Conservation (phyloP, 2,888 invertebrate genomes). For the Sphaerophoria taeniata region DNA sequence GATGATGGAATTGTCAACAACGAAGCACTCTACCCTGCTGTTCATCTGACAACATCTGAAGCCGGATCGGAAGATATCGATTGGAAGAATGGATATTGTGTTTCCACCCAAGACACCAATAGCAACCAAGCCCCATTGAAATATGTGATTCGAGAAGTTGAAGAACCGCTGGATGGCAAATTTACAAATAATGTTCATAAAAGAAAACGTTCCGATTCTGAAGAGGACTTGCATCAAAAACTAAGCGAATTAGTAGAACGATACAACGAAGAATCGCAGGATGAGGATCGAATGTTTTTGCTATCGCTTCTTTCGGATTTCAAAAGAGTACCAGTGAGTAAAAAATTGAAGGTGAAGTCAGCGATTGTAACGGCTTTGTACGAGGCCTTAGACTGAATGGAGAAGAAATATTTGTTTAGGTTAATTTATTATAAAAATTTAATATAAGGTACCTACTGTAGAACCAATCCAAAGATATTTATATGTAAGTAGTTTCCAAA, state of each 20-base stretch:
- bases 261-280: slow-evolving; percentile 64
- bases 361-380: slow-evolving; percentile 75
- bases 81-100: slow-evolving; percentile 56
- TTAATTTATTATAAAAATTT: too few species aligned
- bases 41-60: slow-evolving; percentile 62
- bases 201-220: slow-evolving; percentile 33
- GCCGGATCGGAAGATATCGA: slow-evolving; percentile 53
- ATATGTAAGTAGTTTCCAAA: too few species aligned
- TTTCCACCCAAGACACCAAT: slow-evolving; percentile 22
- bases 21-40: slow-evolving; percentile 59
- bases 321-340: slow-evolving; percentile 74
- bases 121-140: slow-evolving; percentile 27
- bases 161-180: slow-evolving; percentile 9
- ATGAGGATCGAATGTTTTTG: slow-evolving; percentile 77
- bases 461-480: too few species aligned
- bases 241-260: slow-evolving; percentile 56
- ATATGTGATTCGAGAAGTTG: slow-evolving; percentile 41
- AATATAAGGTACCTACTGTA: too few species aligned
- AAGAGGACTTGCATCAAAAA: slow-evolving; percentile 40
- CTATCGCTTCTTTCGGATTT: slow-evolving; percentile 76
- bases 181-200: slow-evolving; percentile 2
- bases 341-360: slow-evolving; percentile 75
- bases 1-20: slow-evolving; percentile 40
- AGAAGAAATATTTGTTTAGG: too few species aligned
- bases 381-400: slow-evolving; percentile 57